phyloP scores from a whole-genome alignment of 92 coral and sea anemone genomes.

The Hydrozoanthus gracilis region DNA sequence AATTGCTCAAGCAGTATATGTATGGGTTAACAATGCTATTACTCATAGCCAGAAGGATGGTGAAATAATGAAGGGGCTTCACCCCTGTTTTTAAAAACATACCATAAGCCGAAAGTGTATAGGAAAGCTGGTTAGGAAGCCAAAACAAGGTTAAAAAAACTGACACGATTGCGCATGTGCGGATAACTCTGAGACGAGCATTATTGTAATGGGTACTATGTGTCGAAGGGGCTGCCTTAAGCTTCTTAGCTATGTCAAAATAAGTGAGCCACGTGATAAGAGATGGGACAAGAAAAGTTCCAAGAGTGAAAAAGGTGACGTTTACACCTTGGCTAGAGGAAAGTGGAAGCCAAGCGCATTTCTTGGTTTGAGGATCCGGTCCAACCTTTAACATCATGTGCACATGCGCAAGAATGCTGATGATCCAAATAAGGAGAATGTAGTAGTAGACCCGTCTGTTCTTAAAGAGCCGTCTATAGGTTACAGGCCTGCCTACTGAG shows the following conservation, averaged over 20 bases:
- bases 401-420: conserved; percentile 1
- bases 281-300: conserved; percentile 3
- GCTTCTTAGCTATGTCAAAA: not conserved
- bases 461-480: not conserved
- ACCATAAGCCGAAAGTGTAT: conserved; percentile 53
- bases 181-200: conserved; percentile 48
- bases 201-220: conserved; percentile 29
- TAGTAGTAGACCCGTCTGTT: conserved; percentile 11
- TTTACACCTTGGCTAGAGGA: not conserved
- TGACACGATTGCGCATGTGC: conserved; percentile 73
- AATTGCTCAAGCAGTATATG: conserved; percentile 74
- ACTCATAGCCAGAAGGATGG: conserved; percentile 69
- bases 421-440: not conserved
- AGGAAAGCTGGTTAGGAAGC: conserved; percentile 88
- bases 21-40: conserved; percentile 79
- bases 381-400: not conserved
- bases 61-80: conserved; percentile 63
- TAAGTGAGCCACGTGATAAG: conserved; percentile 3
- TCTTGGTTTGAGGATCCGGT: not conserved
- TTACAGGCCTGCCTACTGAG: conserved; percentile 7
- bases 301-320: not conserved
- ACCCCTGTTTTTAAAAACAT: conserved; percentile 34
- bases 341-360: not conserved
- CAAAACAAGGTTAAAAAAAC: conserved; percentile 70
- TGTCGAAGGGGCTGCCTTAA: not conserved